A percentile compares a stretch with the other conserved stretches of the same genome.
phyloP scores from a whole-genome alignment of 2,113 vertebrate species.

The Grallaria varia region DNA sequence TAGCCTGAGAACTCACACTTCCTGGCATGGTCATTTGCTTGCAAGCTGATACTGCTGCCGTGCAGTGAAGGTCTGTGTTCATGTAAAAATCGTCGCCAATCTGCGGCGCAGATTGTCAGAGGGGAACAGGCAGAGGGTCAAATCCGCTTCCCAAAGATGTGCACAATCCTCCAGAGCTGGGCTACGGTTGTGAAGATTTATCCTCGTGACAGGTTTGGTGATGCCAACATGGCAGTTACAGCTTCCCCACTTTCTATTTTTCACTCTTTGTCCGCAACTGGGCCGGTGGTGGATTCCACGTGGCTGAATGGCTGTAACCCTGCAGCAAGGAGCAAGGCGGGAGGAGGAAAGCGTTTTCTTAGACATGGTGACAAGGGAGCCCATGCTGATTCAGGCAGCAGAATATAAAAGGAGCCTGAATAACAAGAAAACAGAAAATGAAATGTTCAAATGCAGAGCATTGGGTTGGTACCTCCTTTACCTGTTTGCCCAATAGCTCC shows the following conservation, averaged over 20 bases:
- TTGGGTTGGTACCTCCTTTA: not conserved
- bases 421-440: not conserved
- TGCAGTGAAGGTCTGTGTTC: not conserved
- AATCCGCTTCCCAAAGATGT: not conserved
- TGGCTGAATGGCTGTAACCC: not conserved
- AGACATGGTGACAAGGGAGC: not conserved
- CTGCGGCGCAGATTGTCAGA: not conserved
- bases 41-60: not conserved
- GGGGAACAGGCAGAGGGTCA: not conserved
- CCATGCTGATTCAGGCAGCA: not conserved
- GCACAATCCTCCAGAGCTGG: not conserved
- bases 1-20: not conserved
- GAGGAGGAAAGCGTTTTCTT: not conserved
- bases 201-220: not conserved
- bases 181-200: not conserved
- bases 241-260: not conserved
- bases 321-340: not conserved
- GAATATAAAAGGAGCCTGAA: not conserved
- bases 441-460: not conserved
- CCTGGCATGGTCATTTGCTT: not conserved
- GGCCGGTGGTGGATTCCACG: not conserved
- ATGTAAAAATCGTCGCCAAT: not conserved
- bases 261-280: not conserved
- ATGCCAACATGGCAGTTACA: not conserved
- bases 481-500: not conserved